These are phyloP conservation scores for Tachuris rubrigastra DNA, from an alignment of 2,113 vertebrate species.

Conservation along the genomic window DNA sequence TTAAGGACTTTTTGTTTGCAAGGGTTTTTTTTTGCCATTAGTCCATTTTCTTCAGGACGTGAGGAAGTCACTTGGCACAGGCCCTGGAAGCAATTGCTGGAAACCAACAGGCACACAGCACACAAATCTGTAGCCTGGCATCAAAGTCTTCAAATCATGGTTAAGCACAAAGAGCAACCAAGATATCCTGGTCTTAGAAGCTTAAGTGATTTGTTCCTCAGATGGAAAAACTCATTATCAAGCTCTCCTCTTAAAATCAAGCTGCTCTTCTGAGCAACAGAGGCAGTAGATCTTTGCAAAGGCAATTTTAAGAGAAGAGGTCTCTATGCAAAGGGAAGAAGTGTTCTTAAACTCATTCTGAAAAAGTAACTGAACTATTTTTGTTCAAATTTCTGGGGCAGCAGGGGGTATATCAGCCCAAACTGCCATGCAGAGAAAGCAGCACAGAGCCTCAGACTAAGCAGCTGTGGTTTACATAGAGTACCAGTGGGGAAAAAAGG, in stretches of 20 bases:
- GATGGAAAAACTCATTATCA: background rate
- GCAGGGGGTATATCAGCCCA: background rate
- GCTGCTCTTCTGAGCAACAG: background rate
- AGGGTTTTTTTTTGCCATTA: background rate
- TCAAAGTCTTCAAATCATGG: background rate
- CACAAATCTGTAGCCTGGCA: background rate
- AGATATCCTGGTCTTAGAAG: background rate
- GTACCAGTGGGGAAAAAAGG: background rate
- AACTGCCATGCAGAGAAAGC: background rate
- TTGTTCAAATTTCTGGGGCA: background rate
- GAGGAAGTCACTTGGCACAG: background rate
- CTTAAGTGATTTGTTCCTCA: background rate
- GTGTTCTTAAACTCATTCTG: background rate
- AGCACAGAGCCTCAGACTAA: background rate
- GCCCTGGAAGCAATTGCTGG: background rate
- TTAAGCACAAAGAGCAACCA: background rate
- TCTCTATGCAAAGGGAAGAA: background rate
- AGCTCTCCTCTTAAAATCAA: background rate
- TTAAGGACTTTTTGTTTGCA: background rate
- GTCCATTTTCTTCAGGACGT: background rate
- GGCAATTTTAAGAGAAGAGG: background rate
- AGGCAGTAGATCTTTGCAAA: background rate
- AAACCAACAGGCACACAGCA: background rate
- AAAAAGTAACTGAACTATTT: background rate
- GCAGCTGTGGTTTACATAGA: background rate